Evolutionary conservation across 2,797 vertebrate genomes (phyloP).

Genomic region (Crocodylus rhombifer): DNA sequence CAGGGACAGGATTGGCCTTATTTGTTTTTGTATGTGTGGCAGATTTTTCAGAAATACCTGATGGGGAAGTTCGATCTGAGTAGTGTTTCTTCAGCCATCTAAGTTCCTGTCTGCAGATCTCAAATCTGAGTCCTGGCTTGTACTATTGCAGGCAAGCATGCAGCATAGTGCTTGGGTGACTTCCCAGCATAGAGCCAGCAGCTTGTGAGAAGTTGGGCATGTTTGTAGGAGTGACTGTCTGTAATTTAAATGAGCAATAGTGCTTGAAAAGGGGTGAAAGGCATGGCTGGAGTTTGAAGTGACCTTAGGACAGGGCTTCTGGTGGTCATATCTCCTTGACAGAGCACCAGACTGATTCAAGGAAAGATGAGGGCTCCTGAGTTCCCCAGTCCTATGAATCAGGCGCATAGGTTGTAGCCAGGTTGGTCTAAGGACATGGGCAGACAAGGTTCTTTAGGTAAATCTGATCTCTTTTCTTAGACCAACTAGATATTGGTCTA

Average conservation of each 20-base stretch:
- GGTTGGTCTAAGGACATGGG: too few species aligned
- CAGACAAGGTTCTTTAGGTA: too few species aligned
- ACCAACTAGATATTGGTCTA: not conserved
- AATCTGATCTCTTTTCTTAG: too few species aligned
- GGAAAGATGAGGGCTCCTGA: not conserved
- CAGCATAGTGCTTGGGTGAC: slow-evolving; percentile 18
- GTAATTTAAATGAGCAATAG: not conserved
- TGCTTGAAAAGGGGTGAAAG: not conserved
- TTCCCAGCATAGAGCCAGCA: slow-evolving; percentile 39
- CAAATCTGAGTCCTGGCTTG: slow-evolving; percentile 24
- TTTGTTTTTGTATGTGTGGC: not conserved
- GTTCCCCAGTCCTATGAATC: slow-evolving; percentile 46
- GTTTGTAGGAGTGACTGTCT: not conserved
- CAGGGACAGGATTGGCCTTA: not conserved
- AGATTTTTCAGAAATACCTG: not conserved
- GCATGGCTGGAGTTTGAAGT: not conserved
- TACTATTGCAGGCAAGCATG: not conserved
- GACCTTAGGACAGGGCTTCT: slow-evolving; percentile 2
- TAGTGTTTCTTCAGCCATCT: slow-evolving; percentile 4
- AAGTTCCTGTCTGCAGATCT: slow-evolving; percentile 13
- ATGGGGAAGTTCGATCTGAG: not conserved
- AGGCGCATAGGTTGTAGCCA: too few species aligned
- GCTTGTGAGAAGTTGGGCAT: not conserved
- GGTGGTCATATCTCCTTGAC: not conserved
- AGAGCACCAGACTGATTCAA: not conserved